Percentiles rank a stretch among this genome's conserved stretches.
These are phyloP conservation scores for Smittia sp. DNA, from an alignment of 2,888 invertebrate species.

Conservation along the genomic window DNA sequence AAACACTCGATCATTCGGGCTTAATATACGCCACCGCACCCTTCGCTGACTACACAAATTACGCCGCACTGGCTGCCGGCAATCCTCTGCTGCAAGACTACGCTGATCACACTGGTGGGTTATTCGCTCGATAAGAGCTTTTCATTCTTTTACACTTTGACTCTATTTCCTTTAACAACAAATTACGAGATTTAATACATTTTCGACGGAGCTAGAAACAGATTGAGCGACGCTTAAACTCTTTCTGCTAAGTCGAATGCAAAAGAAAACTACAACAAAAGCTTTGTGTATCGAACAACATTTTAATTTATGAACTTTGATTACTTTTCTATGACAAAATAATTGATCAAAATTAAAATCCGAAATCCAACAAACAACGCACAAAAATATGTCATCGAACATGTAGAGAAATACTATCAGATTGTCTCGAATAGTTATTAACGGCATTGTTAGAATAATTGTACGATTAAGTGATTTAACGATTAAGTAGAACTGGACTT, in stretches of 20 bases:
- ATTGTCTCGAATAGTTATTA: constrained; percentile 14
- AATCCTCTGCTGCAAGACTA: constrained; percentile 82
- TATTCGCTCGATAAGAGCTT: constrained; percentile 71
- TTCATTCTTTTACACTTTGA: constrained; percentile 38
- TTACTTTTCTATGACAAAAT: background rate
- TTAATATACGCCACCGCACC: constrained; percentile 76
- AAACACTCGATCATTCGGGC: constrained; percentile 71
- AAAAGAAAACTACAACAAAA: background rate
- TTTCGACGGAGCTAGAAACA: background rate
- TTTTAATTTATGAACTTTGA: background rate
- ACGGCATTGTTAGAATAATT: background rate
- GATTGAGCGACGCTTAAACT: background rate
- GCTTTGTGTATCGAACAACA: background rate
- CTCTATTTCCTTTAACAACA: background rate
- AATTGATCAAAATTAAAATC: constrained; percentile 9
- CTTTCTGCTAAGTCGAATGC: background rate
- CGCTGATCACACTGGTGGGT: constrained; percentile 96
- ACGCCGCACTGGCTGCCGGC: constrained; percentile 75
- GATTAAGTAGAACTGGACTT: constrained; percentile 3
- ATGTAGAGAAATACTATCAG: constrained; percentile 16
- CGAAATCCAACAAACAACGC: constrained; percentile 19
- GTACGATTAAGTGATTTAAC: background rate
- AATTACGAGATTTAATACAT: background rate
- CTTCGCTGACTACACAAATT: constrained; percentile 86
- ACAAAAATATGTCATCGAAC: constrained; percentile 15